phyloP scores from a whole-genome alignment of 1,140 invertebrate genomes.

The Trachelipus rathkii region DNA sequence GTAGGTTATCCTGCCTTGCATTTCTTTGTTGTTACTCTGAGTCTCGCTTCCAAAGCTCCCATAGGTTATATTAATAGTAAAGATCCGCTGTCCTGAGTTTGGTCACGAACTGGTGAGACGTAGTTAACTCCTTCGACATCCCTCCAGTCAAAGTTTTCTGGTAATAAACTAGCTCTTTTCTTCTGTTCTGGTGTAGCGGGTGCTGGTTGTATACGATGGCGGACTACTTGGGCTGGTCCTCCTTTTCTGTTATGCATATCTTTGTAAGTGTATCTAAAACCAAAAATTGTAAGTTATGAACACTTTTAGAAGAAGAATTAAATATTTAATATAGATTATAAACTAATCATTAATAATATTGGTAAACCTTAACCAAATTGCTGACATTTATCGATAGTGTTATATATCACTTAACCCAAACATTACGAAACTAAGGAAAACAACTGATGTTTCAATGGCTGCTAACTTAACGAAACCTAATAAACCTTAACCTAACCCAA shows the following conservation, averaged over 20 bases:
- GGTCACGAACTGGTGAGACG: slow-evolving; percentile 54
- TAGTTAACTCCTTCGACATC: slow-evolving; percentile 55
- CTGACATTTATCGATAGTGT: too few species aligned
- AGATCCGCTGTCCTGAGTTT: slow-evolving; percentile 54
- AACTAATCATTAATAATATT: background rate
- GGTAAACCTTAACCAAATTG: too few species aligned
- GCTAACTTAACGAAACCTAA: too few species aligned
- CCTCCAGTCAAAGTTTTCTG: slow-evolving; percentile 56
- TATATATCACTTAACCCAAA: too few species aligned
- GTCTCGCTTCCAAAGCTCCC: slow-evolving; percentile 54
- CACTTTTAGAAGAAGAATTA: background rate
- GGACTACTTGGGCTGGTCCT: slow-evolving; percentile 37
- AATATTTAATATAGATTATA: background rate
- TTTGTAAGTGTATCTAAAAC: slow-evolving; percentile 46
- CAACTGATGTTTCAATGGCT: too few species aligned
- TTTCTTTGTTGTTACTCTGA: slow-evolving; percentile 54
- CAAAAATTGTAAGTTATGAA: too few species aligned
- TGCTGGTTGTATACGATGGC: background rate
- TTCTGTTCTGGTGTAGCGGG: slow-evolving; percentile 25
- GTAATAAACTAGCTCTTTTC: slow-evolving; percentile 48
- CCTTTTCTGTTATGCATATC: slow-evolving; percentile 50
- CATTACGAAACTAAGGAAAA: too few species aligned
- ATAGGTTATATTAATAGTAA: slow-evolving; percentile 58
- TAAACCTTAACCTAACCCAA: too few species aligned
- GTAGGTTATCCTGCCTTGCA: slow-evolving; percentile 49